Percentiles rank a stretch among this genome's conserved stretches.
phyloP scores from a whole-genome alignment of 2,113 vertebrate species.

The Okapia johnstoni region DNA sequence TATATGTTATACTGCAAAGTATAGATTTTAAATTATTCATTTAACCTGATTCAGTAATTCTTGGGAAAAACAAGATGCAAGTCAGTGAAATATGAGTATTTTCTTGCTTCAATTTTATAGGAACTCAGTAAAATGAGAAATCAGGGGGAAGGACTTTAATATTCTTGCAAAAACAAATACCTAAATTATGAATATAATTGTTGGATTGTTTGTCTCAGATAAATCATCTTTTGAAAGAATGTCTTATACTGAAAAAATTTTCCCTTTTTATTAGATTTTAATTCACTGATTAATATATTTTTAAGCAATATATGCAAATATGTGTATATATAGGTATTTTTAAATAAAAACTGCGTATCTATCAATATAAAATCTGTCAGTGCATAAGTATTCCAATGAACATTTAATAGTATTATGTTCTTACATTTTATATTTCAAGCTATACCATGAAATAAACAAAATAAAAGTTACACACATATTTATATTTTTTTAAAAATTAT shows the following conservation, averaged over 20 bases:
- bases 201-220: neutral
- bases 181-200: neutral
- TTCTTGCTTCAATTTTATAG: neutral
- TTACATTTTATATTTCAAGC: neutral
- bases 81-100: neutral
- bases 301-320: neutral
- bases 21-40: neutral
- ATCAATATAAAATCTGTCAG: neutral
- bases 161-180: neutral
- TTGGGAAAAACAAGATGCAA: accelerated
- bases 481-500: neutral
- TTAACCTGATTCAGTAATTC: neutral
- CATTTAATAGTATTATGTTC: neutral
- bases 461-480: neutral
- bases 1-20: neutral
- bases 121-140: neutral
- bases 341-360: neutral
- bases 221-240: neutral
- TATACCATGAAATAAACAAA: neutral
- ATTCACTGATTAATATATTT: neutral
- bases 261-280: neutral
- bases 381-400: neutral
- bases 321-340: neutral
- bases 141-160: neutral
- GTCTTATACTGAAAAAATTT: neutral